Evolutionary conservation across 1,140 invertebrate genomes (phyloP), one percentile per base, ranked within the genome.

Genomic region (Ptiloglossa arizonensis): DNA sequence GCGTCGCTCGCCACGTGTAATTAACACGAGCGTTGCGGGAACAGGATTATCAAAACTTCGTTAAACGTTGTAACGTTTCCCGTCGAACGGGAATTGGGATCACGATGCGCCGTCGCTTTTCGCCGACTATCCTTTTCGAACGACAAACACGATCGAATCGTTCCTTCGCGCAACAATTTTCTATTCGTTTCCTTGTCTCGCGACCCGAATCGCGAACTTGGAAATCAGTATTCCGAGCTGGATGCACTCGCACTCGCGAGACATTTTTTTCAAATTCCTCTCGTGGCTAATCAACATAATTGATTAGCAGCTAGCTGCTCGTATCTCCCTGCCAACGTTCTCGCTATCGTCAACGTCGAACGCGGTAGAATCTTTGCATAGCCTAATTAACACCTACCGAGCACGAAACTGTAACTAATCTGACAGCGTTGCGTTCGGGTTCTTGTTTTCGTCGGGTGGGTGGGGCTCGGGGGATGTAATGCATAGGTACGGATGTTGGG

Each of bases 371-470:
- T 71, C 75, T 77, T 77, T 77, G 75, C 66, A 48, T 60, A 79
- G 48, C 64, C 73, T 84, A 84, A 85, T 84, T 85, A 85, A 84
- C 68, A 81, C 54, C 71, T 76, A 46, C 60, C 67, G 24, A 56
- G 72, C 67, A 27, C 29, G 50, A 72, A 71, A 64, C 72, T 44
- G 27, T 59, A 24, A 19, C 27, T 83, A 71, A 83, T 79, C 72
- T 66, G 72, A 57, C 62, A 50, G 27, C 50, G 60, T 22, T 56
- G n/a, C 22, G 80, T 46, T 79, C 78, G 63, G 68, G n/a, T 9
- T 68, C 57, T 77, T 71, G 68, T 77, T 74, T 72, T 56, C 52
- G 38, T 22, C 54, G n/a, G n/a, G n/a, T n/a, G n/a, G n/a, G n/a
- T n/a, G n/a, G n/a, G n/a, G n/a, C n/a, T n/a, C n/a, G 38, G 32